Percentiles rank a stretch among this genome's conserved stretches.
These are phyloP conservation scores for Ictalurus punctatus DNA, from an alignment of 2,113 vertebrate genomes.

Conservation along the genomic window DNA sequence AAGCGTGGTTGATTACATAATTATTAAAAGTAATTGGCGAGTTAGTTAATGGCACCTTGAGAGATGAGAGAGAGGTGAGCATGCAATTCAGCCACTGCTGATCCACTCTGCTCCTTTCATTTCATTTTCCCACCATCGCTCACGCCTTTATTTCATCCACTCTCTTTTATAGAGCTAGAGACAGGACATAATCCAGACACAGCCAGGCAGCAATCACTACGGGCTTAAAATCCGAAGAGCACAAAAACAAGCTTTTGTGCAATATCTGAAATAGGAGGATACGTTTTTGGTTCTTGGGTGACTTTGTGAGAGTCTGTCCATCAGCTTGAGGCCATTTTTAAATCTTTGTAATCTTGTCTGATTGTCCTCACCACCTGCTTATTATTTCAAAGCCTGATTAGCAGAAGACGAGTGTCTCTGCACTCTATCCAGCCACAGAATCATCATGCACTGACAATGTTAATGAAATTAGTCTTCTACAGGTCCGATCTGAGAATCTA, in stretches of 20 bases:
- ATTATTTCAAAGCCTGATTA: constrained; percentile 54
- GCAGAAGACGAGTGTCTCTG: constrained; percentile 31
- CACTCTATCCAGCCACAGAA: constrained; percentile 43
- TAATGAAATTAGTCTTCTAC: constrained; percentile 61
- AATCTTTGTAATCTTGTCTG: not conserved
- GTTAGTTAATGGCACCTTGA: constrained; percentile 76
- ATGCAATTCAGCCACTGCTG: constrained; percentile 31
- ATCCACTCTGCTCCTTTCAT: constrained; percentile 26
- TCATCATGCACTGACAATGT: constrained; percentile 51
- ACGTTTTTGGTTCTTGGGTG: not conserved
- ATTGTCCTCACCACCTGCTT: constrained; percentile 45
- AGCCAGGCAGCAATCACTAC: not conserved
- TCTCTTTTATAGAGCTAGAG: not conserved
- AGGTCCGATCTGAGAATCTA: constrained; percentile 42
- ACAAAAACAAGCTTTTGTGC: not conserved
- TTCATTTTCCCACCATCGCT: constrained; percentile 20
- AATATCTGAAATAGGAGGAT: not conserved
- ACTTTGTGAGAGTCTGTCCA: not conserved
- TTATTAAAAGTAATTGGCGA: constrained; percentile 76
- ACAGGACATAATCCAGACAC: not conserved
- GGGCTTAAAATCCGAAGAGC: not conserved
- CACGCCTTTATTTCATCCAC: constrained; percentile 7
- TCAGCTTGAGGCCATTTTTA: constrained; percentile 10
- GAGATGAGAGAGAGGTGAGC: constrained; percentile 50
- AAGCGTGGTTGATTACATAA: constrained; percentile 75